Evolutionary conservation across 1,140 invertebrate species (phyloP), one percentile per base, ranked within the genome.

Genomic region (Ceratosolen solmsi): DNA sequence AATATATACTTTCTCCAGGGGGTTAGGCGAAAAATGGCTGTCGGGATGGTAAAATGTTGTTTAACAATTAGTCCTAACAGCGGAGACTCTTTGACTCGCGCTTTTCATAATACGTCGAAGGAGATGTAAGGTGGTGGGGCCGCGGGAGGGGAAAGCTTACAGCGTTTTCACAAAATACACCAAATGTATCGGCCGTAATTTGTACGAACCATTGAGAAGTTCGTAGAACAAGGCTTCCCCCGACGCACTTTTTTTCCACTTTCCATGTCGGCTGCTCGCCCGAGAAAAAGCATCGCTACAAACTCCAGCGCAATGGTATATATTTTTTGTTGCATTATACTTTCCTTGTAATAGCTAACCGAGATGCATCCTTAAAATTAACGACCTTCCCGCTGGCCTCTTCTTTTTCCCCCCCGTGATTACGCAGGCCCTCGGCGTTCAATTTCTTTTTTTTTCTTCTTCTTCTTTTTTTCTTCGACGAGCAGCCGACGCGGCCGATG

Each of bases 321-420:
- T 68, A 68, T 68, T 68, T 68, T 68, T 68, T 68, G 63, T 68
- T 68, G 63, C 63, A 68, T 68, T 68, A 68, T 68, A 68, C 63
- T 68, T 68, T 68, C 33, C 63, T 68, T 68, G 63, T 68, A 68
- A 68, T 68, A 68, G 63, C 63, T 68, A 38, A 68, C 63, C 63
- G 33, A 68, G 63, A 68, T 68, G 63, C 70, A 71, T 71, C 70
- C 38, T 71, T 71, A 71, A 71, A 71, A 71, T 71, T 71, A 71
- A 71, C 70, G 70, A 71, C 70, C 70, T 71, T 49, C 41, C 41
- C 70, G 70, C 70, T 25, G 25, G 25, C 41, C 38, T 49, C 41
- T 9, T 30, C 2, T 36, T 25, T 25, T 13, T 20, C 70, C 38
- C 41, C 25, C n/a, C 41, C 25, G 38, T 49, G 41, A 49, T 71